Conservation (phyloP, 2,113 vertebrate genomes). For the Muscicapa adusta region DNA sequence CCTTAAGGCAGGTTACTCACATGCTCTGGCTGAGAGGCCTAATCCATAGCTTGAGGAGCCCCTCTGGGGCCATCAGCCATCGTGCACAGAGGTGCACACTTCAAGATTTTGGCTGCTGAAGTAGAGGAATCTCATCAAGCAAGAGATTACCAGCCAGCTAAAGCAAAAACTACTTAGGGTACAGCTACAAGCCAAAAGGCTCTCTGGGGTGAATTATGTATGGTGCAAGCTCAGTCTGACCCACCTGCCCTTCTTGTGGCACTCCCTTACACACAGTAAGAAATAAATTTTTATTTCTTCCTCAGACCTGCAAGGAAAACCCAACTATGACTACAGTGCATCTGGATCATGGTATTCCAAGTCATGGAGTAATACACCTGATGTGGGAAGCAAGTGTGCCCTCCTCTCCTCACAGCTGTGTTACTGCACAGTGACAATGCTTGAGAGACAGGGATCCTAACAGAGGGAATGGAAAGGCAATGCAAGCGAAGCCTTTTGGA, state of each 20-base stretch:
- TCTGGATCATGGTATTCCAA: not conserved
- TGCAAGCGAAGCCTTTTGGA: not conserved
- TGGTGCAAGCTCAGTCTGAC: not conserved
- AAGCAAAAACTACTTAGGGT: not conserved
- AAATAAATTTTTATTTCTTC: not conserved
- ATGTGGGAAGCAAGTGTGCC: not conserved
- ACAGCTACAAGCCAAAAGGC: not conserved
- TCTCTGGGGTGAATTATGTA: not conserved
- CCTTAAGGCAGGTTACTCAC: not conserved
- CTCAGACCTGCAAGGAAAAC: not conserved
- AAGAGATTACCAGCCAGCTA: not conserved
- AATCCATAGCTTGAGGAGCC: not conserved
- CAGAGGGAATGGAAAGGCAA: not conserved
- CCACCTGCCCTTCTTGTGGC: not conserved
- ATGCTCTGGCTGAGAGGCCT: not conserved
- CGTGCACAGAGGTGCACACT: not conserved
- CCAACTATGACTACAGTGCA: not conserved
- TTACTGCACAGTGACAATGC: not conserved
- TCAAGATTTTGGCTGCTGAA: not conserved
- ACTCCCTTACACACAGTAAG: not conserved
- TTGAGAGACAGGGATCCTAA: not conserved
- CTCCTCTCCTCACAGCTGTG: not conserved
- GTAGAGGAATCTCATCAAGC: not conserved
- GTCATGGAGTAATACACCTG: accelerated
- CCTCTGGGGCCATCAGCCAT: not conserved